Base-by-base conservation (phyloP, 2,888 invertebrate species). In the Phalangium opilio region DNA sequence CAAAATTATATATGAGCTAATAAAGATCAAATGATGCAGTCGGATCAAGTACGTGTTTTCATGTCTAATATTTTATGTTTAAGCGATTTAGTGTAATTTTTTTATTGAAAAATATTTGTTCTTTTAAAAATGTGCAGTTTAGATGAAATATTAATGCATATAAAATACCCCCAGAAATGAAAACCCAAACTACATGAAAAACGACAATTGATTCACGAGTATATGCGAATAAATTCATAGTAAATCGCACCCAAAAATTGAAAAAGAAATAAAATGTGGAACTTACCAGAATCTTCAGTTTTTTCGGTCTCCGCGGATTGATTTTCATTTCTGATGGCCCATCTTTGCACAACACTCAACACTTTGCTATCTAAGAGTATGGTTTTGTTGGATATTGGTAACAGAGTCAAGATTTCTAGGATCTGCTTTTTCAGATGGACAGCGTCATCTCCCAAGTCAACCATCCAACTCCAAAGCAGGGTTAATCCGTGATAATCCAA, bases 311-410 rank as follows among this genome's bases (percentile, higher is more conserved):
- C 35, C 38, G 38, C 35, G 2, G 20, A 11, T 35, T 43, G 17
- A 5, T 48, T 40, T 41, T 33, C 14, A 49, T 17, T n/a, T 33
- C 10, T 46, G 3, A 45, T 50, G 3, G 81, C 75, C 90, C 93
- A 93, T 57, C 79, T 78, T 62, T 89, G 80, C 17, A 95, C 81
- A 12, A 83, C 77, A 20, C 76, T 73, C 60, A 86, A 75, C 55
- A 96, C 83, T 60, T 90, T 85, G 60, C 86, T 89, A 63, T 95
- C 93, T 60, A 83, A 81, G 8, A 96, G 72, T 73, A 89, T 81
- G 0, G 87, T 89, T 68, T 85, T 89, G 67, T 93, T 91, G 2
- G 84, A 81, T 55, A 96, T 87, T 10, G 95, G 93, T 55, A 96
- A 73, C 18, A 79, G 76, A 55, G 80, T 79, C 49, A 96, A 69